Evolutionary conservation across 1,140 invertebrate genomes (phyloP).

Genomic region (Drosophila sechellia): DNA sequence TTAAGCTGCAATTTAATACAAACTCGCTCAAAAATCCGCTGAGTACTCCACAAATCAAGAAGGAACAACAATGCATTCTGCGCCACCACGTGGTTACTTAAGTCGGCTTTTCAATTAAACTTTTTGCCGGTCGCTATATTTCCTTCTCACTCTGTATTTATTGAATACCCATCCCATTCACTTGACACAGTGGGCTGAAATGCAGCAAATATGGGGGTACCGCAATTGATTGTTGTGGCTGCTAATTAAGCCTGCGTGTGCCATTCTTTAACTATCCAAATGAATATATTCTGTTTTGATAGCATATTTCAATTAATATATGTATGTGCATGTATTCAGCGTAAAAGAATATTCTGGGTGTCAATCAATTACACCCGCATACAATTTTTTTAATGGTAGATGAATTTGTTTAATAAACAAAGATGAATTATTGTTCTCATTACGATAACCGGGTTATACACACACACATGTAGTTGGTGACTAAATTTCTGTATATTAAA

Average conservation of each 20-base stretch:
- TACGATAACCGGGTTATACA: too few species aligned
- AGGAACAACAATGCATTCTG: conserved; percentile 30
- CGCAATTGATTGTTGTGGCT: conserved; percentile 44
- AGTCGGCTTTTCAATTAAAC: conserved; percentile 69
- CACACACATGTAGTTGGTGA: too few species aligned
- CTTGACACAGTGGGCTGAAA: conserved; percentile 10
- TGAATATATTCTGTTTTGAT: conserved; percentile 20
- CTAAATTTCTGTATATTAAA: not conserved
- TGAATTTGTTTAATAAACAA: not conserved
- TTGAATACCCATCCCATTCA: conserved; percentile 1
- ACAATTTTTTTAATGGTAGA: not conserved
- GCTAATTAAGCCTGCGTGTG: conserved; percentile 29
- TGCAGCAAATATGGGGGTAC: conserved; percentile 23
- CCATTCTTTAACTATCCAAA: conserved; percentile 8
- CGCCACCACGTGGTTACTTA: conserved; percentile 74
- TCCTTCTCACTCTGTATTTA: not conserved
- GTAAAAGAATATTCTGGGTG: not conserved
- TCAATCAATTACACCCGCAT: conserved; percentile 22
- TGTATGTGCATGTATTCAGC: not conserved
- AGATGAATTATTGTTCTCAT: not conserved
- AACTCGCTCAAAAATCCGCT: conserved; percentile 10
- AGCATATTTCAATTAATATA: conserved; percentile 21
- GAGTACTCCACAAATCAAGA: conserved; percentile 6
- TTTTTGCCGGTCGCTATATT: conserved; percentile 42
- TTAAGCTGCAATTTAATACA: conserved; percentile 37